Base-by-base conservation (phyloP, 2,113 vertebrate genomes). In the Butorides virescens region DNA sequence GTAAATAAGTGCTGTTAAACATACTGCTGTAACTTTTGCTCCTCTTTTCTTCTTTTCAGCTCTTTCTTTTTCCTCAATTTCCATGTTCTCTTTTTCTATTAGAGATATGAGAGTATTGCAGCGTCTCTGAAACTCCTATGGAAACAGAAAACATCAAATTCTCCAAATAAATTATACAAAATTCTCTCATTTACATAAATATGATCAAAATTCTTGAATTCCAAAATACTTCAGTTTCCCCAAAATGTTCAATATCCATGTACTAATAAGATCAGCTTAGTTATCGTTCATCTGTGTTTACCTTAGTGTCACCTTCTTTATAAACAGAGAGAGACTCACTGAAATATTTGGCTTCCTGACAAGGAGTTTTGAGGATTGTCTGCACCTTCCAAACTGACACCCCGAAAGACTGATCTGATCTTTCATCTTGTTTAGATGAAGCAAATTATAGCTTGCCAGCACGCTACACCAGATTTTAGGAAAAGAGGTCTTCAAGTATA, bases 51-150 rank as follows among this genome's bases (percentile, higher is more conserved):
- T 99, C 98, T 99, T 99, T 96, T 99, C 99, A 46, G 99, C 99
- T 97, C 98, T 97, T 66, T 99, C 99, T 95, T 99, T 99, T 97
- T 99, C 99, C 93, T 99, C 99, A 42, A 99, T 99, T 98, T 99
- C 99, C 97, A 98, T 98, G 89, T 99, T 99, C 98, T 99, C 99
- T 95, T 99, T 99, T 94, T 99, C 99, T 90, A 99, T 99, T 94
- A 99, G 96, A 47, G 99, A 99, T 97, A 99, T 99, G 34, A 99
- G 98, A 36, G 99, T 99, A 96, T 99, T 99, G 95, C 99, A 99
- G 62, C 99, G 99, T 78, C 99, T 98, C 97, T 99, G 99, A 78
- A 99, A 98, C 96, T 99, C 99, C 99, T 99, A 96, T 91, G 67
- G 85, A 95, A 92, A 92, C n/a, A 97, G 55, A 94, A 85, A 82